Evolutionary conservation across 2,113 vertebrate genomes (phyloP).

Genomic region (Gorsachius goisagi): DNA sequence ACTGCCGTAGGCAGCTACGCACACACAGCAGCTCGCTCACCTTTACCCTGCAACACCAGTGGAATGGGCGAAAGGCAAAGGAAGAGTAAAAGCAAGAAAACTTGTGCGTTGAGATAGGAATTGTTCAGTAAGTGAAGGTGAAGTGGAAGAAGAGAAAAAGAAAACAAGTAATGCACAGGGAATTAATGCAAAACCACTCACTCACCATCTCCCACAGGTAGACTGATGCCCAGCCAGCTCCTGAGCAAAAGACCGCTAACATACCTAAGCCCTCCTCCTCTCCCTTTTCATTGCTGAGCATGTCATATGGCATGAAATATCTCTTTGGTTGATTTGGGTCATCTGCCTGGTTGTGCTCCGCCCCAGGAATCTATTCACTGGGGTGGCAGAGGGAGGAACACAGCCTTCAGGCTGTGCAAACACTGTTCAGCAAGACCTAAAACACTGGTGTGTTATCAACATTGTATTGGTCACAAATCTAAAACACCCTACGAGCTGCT

Average conservation of each 20-base stretch:
- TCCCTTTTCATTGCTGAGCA: background rate
- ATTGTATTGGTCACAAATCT: background rate
- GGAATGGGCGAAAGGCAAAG: background rate
- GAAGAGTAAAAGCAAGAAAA: background rate
- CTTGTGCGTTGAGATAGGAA: background rate
- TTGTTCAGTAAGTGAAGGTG: background rate
- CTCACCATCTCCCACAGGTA: background rate
- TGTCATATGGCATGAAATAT: accelerated
- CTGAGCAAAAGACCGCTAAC: background rate
- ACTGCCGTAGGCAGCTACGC: background rate
- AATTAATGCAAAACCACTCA: background rate
- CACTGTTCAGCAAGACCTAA: background rate
- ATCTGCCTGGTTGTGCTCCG: background rate
- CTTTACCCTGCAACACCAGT: background rate
- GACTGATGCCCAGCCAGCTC: background rate
- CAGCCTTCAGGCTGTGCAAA: background rate
- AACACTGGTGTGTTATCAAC: background rate
- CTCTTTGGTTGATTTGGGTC: background rate
- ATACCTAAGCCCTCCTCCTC: background rate
- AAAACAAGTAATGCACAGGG: background rate
- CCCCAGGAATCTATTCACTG: background rate
- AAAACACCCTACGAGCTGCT: background rate
- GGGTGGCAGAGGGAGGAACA: background rate
- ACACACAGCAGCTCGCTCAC: background rate
- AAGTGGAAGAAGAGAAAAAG: background rate